Evolutionary conservation across 2,113 vertebrate genomes (phyloP), one percentile per base, ranked within the genome.

Genomic region (Fulica atra): DNA sequence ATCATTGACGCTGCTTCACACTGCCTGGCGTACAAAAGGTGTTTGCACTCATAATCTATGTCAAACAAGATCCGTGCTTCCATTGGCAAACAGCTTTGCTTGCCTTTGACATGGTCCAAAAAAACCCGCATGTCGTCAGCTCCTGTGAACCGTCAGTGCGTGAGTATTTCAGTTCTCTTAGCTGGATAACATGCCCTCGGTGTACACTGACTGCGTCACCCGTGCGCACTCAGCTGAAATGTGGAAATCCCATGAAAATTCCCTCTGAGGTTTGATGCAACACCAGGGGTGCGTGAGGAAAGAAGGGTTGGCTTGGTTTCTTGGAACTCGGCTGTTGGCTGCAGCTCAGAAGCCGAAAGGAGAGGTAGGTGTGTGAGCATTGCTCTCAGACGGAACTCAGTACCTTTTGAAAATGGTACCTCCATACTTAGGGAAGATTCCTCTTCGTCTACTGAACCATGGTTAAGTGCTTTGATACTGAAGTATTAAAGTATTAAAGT

Each of bases 281-380:
- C 40, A 10, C 36, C 35, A 26, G 56, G 50, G 23, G 9, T 23
- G 10, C 0, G 0, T n/a, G 29, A 42, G 50, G 64, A 29, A 65
- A 61, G 72, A 86, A 7, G 9, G 48, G 33, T 10, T 65, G 24
- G 33, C 70, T 73, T 42, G 26, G 11, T 53, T 89, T 77, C 20
- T 26, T 70, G 35, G 40, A 78, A 33, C 44, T 57, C 18, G 20
- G 50, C 6, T 31, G 36, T 6, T 50, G 53, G 13, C 29, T 42
- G 31, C 28, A 15, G 89, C 23, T 60, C 63, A 76, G 56, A 24
- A 72, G 63, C 63, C 51, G 50, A 40, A 56, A 6, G 76, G 59
- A 73, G 25, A 23, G 0, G 2, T 29, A 38, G 60, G 23, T 46
- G 28, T 57, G 8, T 53, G 72, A 81, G 17, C 4, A 21, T 13